phyloP scores from a whole-genome alignment of 2,888 invertebrate genomes.

The Tinea semifulvella region DNA sequence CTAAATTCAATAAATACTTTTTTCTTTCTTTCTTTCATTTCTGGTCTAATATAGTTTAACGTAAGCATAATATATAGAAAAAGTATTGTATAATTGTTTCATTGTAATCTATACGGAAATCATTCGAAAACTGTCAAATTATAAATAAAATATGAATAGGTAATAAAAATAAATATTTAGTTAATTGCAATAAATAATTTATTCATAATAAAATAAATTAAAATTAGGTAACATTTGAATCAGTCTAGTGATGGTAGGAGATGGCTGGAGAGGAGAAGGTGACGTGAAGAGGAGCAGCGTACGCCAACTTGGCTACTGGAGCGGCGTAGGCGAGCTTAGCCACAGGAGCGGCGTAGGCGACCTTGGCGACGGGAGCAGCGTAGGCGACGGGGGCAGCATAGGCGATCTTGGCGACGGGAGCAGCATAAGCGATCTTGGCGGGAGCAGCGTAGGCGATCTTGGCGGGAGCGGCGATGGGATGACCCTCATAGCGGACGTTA shows the following conservation, averaged over 20 bases:
- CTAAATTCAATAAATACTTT: too few species aligned
- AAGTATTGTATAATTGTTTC: too few species aligned
- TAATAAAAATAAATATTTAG: too few species aligned
- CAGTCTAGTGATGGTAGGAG: constrained; percentile 49
- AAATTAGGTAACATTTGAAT: constrained; percentile 15
- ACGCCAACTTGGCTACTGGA: constrained; percentile 22
- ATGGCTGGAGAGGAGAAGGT: constrained; percentile 43
- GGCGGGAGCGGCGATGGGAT: constrained; percentile 25
- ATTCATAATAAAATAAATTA: constrained; percentile 21
- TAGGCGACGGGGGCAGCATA: constrained; percentile 23
- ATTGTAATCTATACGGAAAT: too few species aligned
- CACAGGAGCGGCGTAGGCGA: constrained; percentile 24
- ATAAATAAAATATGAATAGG: too few species aligned
- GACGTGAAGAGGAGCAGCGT: constrained; percentile 33
- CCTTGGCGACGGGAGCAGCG: constrained; percentile 19
- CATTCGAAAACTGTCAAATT: too few species aligned
- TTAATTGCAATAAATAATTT: constrained; percentile 32
- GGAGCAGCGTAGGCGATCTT: constrained; percentile 18
- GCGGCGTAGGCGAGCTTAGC: constrained; percentile 25
- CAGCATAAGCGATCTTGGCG: constrained; percentile 19
- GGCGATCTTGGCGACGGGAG: constrained; percentile 21
- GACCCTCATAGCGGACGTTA: constrained; percentile 50
- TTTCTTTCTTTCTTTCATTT: too few species aligned
- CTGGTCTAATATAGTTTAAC: too few species aligned
- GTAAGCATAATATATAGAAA: too few species aligned